Conservation (phyloP, 37 sponge, comb jelly and placozoan genomes). For the Cliona cf. orientalis region DNA sequence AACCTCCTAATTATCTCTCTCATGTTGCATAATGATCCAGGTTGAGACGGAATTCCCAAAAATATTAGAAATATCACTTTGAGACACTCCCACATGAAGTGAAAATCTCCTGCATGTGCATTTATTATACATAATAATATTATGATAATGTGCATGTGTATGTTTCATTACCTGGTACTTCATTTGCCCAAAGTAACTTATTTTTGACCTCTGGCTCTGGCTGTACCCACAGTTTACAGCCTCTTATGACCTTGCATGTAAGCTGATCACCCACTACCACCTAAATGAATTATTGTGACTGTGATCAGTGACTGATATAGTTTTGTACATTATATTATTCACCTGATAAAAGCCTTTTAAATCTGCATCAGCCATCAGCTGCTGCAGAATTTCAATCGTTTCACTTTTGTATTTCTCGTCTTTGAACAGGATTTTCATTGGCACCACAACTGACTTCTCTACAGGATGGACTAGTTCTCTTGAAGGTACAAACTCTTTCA, state of each 20-base stretch:
- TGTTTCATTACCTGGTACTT: constrained; percentile 38
- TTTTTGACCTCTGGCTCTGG: background rate
- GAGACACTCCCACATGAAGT: constrained; percentile 34
- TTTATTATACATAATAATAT: too few relatives aligned
- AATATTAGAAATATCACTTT: constrained; percentile 10
- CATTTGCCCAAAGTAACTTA: constrained; percentile 30
- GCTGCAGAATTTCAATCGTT: constrained; percentile 34
- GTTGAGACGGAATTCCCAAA: constrained; percentile 22
- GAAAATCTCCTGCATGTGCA: constrained; percentile 36
- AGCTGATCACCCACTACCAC: constrained; percentile 41
- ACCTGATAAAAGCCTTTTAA: constrained; percentile 13
- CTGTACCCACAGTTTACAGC: constrained; percentile 2
- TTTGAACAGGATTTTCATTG: constrained; percentile 40
- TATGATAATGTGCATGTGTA: too few relatives aligned
- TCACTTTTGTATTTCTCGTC: constrained; percentile 41
- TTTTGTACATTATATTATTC: background rate
- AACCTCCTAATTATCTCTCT: background rate
- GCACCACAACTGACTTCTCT: background rate
- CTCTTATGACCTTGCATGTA: constrained; percentile 7
- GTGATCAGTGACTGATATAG: background rate
- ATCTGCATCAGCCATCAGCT: background rate
- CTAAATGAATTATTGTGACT: background rate
- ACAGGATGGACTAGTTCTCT: background rate
- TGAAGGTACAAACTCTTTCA: background rate
- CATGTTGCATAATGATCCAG: constrained; percentile 31